Conservation (phyloP, 37 sponge, comb jelly and placozoan species). For the Chondrilla cf. caribensis region DNA sequence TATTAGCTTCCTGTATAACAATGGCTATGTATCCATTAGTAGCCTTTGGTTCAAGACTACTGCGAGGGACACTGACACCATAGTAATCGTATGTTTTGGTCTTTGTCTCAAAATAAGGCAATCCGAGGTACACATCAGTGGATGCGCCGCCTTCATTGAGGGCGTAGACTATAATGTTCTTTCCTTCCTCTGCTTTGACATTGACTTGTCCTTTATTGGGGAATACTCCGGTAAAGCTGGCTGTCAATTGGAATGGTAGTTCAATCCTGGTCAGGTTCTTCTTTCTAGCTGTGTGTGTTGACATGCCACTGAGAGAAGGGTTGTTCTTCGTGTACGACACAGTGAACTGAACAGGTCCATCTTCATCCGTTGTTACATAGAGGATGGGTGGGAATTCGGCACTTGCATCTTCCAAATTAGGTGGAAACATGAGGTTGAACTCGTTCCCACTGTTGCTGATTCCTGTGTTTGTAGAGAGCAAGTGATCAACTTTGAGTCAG, state of each 20-base stretch:
- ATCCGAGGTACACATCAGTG: conserved; percentile 47
- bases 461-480: neutral
- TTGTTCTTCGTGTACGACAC: conserved; percentile 3
- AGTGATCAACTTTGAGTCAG: no score
- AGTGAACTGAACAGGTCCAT: neutral
- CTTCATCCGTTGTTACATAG: conserved; percentile 26
- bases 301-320: no score
- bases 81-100: conserved; percentile 36
- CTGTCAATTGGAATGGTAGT: neutral
- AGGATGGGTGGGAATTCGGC: neutral
- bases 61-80: neutral
- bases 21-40: conserved; percentile 12
- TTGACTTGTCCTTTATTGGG: neutral
- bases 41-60: no score
- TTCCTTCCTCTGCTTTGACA: neutral
- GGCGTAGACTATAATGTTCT: conserved; percentile 44
- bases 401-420: neutral
- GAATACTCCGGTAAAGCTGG: neutral
- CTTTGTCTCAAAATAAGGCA: conserved; percentile 24
- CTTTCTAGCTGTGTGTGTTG: neutral
- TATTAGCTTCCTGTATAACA: conserved; percentile 48
- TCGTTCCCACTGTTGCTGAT: conserved; percentile 26
- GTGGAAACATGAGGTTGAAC: conserved; percentile 14
- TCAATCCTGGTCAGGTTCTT: neutral
- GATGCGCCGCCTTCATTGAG: conserved; percentile 21